Percentiles rank a stretch among this genome's conserved stretches.
These are phyloP conservation scores for Nysson spinosus DNA, from an alignment of 2,888 invertebrate genomes.

Conservation along the genomic window DNA sequence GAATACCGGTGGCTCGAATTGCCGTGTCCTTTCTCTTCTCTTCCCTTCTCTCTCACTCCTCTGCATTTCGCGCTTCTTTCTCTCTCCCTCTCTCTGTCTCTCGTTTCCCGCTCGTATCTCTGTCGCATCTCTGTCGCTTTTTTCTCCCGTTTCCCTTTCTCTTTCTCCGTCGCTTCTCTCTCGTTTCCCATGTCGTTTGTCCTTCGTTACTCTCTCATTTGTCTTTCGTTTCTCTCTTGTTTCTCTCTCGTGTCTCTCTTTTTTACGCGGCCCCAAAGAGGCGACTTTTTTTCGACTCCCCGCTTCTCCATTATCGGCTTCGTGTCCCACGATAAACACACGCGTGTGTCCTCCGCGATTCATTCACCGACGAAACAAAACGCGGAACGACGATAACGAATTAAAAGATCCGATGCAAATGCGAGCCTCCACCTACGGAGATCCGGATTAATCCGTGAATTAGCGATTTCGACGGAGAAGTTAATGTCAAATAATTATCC, in stretches of 20 bases:
- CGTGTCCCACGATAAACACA: slow-evolving; percentile 35
- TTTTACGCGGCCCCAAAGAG: too few relatives aligned
- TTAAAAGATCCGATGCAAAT: slow-evolving; percentile 32
- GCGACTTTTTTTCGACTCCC: too few relatives aligned
- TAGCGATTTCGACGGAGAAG: too few relatives aligned
- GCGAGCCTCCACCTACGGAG: slow-evolving; percentile 19
- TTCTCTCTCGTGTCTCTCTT: too few relatives aligned
- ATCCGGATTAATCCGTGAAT: slow-evolving; percentile 41
- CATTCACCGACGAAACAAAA: slow-evolving; percentile 13
- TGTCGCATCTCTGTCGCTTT: too few relatives aligned
- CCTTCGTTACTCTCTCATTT: too few relatives aligned
- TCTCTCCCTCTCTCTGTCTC: not conserved
- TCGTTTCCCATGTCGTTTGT: not conserved
- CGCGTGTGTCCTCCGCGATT: slow-evolving; percentile 3
- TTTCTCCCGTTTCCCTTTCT: not conserved
- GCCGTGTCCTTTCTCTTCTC: not conserved
- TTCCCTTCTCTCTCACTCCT: not conserved
- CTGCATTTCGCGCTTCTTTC: not conserved
- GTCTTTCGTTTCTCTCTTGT: too few relatives aligned
- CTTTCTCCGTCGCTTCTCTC: not conserved
- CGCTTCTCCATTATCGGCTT: slow-evolving; percentile 41
- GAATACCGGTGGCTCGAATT: too few relatives aligned
- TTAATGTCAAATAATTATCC: too few relatives aligned
- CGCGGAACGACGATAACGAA: slow-evolving; percentile 29
- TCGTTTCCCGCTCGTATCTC: too few relatives aligned